A percentile compares a stretch with the other conserved stretches of the same genome.
phyloP scores from a whole-genome alignment of 2,888 invertebrate species.

The Plagodis dolabraria region DNA sequence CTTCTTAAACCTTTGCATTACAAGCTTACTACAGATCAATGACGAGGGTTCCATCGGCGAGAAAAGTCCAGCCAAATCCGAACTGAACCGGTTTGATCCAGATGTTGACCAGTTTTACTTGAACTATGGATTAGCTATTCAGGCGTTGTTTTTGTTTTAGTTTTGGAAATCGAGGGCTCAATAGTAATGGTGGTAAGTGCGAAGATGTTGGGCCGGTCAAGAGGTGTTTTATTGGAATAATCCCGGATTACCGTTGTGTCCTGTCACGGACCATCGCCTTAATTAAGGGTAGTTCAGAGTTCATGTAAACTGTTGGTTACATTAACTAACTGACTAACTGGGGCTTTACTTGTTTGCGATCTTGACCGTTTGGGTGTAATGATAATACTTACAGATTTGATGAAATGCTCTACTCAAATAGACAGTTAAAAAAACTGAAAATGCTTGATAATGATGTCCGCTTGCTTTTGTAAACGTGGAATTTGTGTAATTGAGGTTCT shows the following conservation, averaged over 20 bases:
- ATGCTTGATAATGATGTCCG: not conserved
- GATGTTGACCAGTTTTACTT: constrained; percentile 41
- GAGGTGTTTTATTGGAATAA: constrained; percentile 82
- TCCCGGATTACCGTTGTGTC: constrained; percentile 76
- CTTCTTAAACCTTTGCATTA: constrained; percentile 21
- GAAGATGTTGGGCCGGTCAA: constrained; percentile 60
- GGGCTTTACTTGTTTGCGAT: constrained; percentile 46
- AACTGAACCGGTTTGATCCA: constrained; percentile 45
- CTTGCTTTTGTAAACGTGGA: no score
- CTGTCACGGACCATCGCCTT: constrained; percentile 73
- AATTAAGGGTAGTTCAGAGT: constrained; percentile 76
- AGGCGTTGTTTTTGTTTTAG: constrained; percentile 24
- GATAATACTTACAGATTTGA: constrained; percentile 22
- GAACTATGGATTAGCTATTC: constrained; percentile 33
- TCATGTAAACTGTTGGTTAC: constrained; percentile 55
- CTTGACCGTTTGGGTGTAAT: constrained; percentile 37
- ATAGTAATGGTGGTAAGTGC: constrained; percentile 38
- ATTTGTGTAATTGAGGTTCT: no score
- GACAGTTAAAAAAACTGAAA: not conserved
- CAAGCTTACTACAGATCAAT: constrained; percentile 30
- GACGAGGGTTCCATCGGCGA: constrained; percentile 49
- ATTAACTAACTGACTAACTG: constrained; percentile 50
- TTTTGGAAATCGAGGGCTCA: constrained; percentile 27
- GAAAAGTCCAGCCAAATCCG: constrained; percentile 51
- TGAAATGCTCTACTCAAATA: no score